A percentile compares a stretch with the other conserved stretches of the same genome.
phyloP scores from a whole-genome alignment of 2,888 invertebrate genomes.

The Drosophila buzzatii region DNA sequence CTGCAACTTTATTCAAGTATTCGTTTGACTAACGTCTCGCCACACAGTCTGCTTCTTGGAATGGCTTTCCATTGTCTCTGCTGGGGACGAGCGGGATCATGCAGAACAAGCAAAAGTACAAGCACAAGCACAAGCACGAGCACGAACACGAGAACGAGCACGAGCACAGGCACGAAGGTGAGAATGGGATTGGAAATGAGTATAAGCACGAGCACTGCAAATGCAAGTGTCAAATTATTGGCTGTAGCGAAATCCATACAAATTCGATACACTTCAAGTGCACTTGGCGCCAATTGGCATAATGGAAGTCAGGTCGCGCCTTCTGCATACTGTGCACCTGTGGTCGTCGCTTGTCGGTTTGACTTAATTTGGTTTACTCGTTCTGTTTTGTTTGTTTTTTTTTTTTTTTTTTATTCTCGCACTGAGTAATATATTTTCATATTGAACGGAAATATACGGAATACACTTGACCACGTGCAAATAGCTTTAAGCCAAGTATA shows the following conservation, averaged over 20 bases:
- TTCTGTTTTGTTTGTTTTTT: too few relatives aligned
- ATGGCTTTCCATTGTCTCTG: slow-evolving; percentile 7
- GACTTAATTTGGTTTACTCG: slow-evolving; percentile 27
- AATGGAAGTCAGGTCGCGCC: slow-evolving; percentile 23
- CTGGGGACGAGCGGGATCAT: not conserved
- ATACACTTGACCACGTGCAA: not conserved
- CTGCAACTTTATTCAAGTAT: slow-evolving; percentile 57
- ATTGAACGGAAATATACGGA: too few relatives aligned
- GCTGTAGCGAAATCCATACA: slow-evolving; percentile 71
- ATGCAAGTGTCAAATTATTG: slow-evolving; percentile 75
- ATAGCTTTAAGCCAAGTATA: not conserved
- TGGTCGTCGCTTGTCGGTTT: slow-evolving; percentile 16
- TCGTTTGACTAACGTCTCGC: slow-evolving; percentile 38
- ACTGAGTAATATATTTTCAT: slow-evolving; percentile 13
- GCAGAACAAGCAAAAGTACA: not conserved
- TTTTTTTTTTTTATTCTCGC: slow-evolving; percentile 28
- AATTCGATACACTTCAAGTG: slow-evolving; percentile 76
- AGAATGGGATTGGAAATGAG: slow-evolving; percentile 2
- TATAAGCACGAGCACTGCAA: slow-evolving; percentile 19
- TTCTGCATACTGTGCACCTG: slow-evolving; percentile 23
- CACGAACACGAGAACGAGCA: not conserved
- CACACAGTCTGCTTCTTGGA: slow-evolving; percentile 13
- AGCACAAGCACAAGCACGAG: not conserved
- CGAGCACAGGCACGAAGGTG: not conserved
- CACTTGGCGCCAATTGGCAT: slow-evolving; percentile 67